phyloP scores from a whole-genome alignment of 30 jellyfish, hydroid and myxozoan genomes.

The Catostylus mosaicus region DNA sequence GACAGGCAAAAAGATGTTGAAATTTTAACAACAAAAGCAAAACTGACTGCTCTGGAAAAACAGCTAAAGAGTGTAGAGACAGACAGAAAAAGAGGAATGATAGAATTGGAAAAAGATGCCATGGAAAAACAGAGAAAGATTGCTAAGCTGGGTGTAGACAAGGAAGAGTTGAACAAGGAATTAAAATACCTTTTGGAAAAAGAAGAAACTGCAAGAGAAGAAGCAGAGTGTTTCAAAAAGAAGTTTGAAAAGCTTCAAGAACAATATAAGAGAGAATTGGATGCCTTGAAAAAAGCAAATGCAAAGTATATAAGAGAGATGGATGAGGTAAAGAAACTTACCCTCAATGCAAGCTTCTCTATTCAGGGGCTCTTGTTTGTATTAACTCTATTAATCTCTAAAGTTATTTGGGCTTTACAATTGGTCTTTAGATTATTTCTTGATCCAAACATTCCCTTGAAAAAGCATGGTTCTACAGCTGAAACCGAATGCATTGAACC shows the following conservation, averaged over 20 bases:
- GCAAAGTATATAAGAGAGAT: slow-evolving; percentile 17
- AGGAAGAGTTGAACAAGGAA: slow-evolving; percentile 45
- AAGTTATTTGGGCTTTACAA: too few relatives aligned
- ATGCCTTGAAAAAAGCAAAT: slow-evolving; percentile 19
- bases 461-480: too few relatives aligned
- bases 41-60: slow-evolving; percentile 27
- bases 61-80: slow-evolving; percentile 47
- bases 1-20: slow-evolving; percentile 45
- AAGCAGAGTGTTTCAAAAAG: slow-evolving; percentile 20
- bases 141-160: slow-evolving; percentile 30
- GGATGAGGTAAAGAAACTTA: slow-evolving; percentile 56
- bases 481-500: too few relatives aligned
- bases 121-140: slow-evolving; percentile 28
- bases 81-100: slow-evolving; percentile 51
- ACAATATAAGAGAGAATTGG: slow-evolving; percentile 48
- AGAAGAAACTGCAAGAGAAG: slow-evolving; percentile 58
- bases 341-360: too few relatives aligned
- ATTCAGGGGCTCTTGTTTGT: too few relatives aligned
- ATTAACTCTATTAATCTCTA: too few relatives aligned
- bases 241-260: slow-evolving; percentile 30
- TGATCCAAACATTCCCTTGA: too few relatives aligned
- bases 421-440: too few relatives aligned
- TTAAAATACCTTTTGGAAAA: slow-evolving; percentile 52
- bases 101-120: slow-evolving; percentile 39
- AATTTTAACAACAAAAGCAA: slow-evolving; percentile 39